Evolutionary conservation across 2,797 vertebrate species (phyloP).

Genomic region (Tragopan temminckii): DNA sequence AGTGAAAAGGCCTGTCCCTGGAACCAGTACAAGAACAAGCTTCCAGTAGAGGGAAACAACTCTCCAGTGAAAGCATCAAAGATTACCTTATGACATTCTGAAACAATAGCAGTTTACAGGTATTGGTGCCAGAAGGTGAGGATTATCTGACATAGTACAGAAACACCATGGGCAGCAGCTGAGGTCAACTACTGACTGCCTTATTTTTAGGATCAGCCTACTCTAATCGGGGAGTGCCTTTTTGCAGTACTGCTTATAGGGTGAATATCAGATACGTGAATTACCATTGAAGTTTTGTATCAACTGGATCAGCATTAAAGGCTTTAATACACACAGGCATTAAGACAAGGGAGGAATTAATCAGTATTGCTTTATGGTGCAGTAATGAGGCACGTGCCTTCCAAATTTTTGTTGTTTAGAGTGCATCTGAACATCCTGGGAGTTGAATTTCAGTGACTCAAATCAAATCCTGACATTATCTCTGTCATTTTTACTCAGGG

Average conservation of each 20-base stretch:
- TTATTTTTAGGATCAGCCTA: not conserved
- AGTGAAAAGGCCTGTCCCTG: slow-evolving; percentile 4
- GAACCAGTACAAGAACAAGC: not conserved
- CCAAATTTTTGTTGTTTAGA: not conserved
- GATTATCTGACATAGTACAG: not conserved
- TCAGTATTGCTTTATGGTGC: not conserved
- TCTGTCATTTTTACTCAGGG: not conserved
- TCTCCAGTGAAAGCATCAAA: not conserved
- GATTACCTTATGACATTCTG: not conserved
- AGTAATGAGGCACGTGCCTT: not conserved
- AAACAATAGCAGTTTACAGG: not conserved
- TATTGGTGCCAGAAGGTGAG: not conserved
- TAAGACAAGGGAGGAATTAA: not conserved
- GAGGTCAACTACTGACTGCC: not conserved
- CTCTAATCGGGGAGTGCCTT: not conserved
- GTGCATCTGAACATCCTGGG: not conserved
- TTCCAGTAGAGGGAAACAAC: not conserved
- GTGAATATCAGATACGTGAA: not conserved
- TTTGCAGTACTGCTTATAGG: not conserved
- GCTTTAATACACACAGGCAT: not conserved
- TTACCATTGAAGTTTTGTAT: not conserved
- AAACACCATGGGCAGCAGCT: not conserved
- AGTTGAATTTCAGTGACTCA: not conserved
- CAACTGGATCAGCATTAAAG: not conserved
- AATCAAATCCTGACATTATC: not conserved